Evolutionary conservation across 2,797 vertebrate species (phyloP).

Genomic region (Paramormyrops hopkinsi): DNA sequence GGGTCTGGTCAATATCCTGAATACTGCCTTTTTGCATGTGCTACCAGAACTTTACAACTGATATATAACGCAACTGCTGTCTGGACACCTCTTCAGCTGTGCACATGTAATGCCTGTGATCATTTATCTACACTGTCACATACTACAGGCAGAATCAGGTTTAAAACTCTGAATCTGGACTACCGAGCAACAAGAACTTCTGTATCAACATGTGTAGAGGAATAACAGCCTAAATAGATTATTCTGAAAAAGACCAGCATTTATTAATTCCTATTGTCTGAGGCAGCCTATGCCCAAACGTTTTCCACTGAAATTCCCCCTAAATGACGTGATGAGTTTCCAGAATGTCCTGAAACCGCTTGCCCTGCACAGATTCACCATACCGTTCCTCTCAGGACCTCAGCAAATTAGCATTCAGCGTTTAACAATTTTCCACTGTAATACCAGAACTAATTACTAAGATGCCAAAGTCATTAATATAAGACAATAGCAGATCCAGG

Average conservation of each 20-base stretch:
- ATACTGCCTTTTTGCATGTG: neutral
- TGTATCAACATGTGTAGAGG: neutral
- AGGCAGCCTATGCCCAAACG: neutral
- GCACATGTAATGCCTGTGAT: neutral
- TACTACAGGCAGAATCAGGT: neutral
- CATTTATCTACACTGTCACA: neutral
- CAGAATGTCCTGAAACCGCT: neutral
- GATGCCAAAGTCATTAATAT: neutral
- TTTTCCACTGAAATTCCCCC: neutral
- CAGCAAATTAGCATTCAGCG: neutral
- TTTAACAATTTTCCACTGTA: neutral
- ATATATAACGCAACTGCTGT: neutral
- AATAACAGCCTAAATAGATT: neutral
- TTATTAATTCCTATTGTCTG: neutral
- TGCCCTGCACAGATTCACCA: neutral
- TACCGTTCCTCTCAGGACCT: neutral
- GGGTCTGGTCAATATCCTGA: neutral
- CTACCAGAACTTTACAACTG: neutral
- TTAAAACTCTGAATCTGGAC: neutral
- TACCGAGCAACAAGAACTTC: neutral
- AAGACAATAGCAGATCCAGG: neutral
- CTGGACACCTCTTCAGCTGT: neutral
- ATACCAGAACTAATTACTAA: neutral
- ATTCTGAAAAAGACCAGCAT: neutral
- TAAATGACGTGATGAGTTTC: neutral